These are phyloP conservation scores for Etheostoma cragini DNA, from an alignment of 2,113 vertebrate species.

Conservation along the genomic window DNA sequence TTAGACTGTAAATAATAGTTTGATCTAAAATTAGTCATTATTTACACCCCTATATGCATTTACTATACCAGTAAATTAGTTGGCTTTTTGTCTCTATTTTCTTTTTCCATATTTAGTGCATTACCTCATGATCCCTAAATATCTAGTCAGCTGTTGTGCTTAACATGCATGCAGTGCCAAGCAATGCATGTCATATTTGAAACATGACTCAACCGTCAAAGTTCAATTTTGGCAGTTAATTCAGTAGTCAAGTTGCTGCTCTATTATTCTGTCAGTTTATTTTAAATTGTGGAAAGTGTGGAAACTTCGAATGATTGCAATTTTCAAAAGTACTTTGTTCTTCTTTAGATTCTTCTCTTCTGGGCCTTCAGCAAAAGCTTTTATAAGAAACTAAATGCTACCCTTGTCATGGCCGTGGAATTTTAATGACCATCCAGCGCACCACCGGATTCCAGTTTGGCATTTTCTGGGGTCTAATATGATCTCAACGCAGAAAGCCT, in stretches of 20 bases:
- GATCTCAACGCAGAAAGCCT: slow-evolving; percentile 61
- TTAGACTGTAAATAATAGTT: neutral
- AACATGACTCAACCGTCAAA: slow-evolving; percentile 1
- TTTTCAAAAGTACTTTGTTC: slow-evolving; percentile 34
- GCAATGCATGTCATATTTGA: slow-evolving; percentile 2
- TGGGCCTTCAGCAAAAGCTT: slow-evolving; percentile 54
- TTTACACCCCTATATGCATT: neutral
- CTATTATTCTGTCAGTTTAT: neutral
- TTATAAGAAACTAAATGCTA: slow-evolving; percentile 72
- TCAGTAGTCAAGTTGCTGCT: neutral
- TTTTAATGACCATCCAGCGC: slow-evolving; percentile 76
- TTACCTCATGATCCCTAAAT: slow-evolving; percentile 13
- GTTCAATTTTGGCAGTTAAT: slow-evolving; percentile 2
- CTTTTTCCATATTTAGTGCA: neutral
- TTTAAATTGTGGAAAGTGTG: neutral
- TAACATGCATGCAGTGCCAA: neutral
- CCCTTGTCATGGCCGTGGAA: slow-evolving; percentile 74
- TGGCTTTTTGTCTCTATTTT: neutral
- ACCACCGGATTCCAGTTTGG: slow-evolving; percentile 68
- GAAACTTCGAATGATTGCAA: slow-evolving; percentile 5
- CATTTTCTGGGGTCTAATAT: slow-evolving; percentile 68
- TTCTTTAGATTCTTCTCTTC: slow-evolving; percentile 35
- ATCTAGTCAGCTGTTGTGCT: slow-evolving; percentile 26
- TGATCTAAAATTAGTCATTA: neutral
- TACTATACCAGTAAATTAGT: neutral